Evolutionary conservation across 2,888 invertebrate species (phyloP), one percentile per base, ranked within the genome.

Genomic region (Coleophora deauratella): DNA sequence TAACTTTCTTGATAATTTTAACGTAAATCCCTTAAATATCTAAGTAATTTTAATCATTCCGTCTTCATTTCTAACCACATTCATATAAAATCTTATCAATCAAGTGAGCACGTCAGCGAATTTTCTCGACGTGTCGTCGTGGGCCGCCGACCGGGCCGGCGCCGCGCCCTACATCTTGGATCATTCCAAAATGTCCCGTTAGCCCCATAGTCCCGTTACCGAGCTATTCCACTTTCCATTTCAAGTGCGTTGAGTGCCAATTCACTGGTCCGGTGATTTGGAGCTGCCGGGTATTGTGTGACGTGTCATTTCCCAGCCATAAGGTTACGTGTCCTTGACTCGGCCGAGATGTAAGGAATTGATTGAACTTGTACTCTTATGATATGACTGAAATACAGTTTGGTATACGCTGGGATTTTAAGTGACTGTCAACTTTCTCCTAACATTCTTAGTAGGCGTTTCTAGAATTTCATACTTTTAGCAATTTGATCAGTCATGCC

Each of bases 51-150:
- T 21, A 21, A 21, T 21, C 6, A 21, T 21, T 21, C 6, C 21
- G 3, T 4, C 21, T 21, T 3, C 21, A 21, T 21, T 6, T 21
- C 6, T 21, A 21, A 21, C 6, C 3, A 34, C n/a, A 37, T 47
- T 42, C 38, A 42, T 45, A 35, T 37, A 39, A 33, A 42, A 42
- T 45, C 37, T 7, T 42, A 33, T 34, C n/a, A 31, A 38, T 28
- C 12, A 35, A 35, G 3, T n/a, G 44, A 36, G 33, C 33, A 55
- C 52, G 55, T 59, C 52, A 57, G 50, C 55, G 79, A 80, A 80
- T 51, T 59, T 81, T 80, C 80, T 81, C 67, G 78, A 77, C 49
- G 55, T 21, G 21, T 6, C 45, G 38, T 50, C 42, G 54, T 59
- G 54, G 69, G 66, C 72, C 31, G 31, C 21, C 21, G 31, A 7